Evolutionary conservation across 2,113 vertebrate species (phyloP).

Genomic region (Tragulus kanchil): DNA sequence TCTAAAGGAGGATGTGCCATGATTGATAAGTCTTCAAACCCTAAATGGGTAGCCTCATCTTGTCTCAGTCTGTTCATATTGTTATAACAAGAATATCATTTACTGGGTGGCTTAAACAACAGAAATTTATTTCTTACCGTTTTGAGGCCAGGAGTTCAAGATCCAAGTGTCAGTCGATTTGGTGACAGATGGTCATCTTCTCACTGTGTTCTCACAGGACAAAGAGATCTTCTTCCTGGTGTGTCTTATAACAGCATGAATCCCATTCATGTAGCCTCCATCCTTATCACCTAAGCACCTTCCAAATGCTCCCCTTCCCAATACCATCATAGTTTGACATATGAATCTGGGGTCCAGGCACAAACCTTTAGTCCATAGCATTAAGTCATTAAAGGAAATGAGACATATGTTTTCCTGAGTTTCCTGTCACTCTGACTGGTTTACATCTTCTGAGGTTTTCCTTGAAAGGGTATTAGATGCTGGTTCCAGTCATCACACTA

Average conservation of each 20-base stretch:
- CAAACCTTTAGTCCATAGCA: neutral
- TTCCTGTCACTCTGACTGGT: neutral
- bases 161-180: neutral
- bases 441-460: neutral
- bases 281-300: neutral
- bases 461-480: neutral
- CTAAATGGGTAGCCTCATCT: neutral
- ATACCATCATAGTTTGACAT: neutral
- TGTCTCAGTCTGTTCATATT: neutral
- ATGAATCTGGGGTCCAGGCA: neutral
- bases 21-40: neutral
- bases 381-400: neutral
- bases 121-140: neutral
- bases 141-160: neutral
- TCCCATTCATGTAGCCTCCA: neutral
- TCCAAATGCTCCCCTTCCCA: neutral
- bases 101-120: neutral
- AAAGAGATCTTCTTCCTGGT: neutral
- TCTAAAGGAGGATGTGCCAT: neutral
- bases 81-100: neutral
- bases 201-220: rapidly evolving
- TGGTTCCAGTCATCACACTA: neutral
- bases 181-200: neutral
- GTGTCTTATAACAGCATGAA: neutral
- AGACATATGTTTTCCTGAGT: neutral